These are phyloP conservation scores for Liparis tanakae DNA, from an alignment of 2,797 vertebrate species.

Conservation along the genomic window DNA sequence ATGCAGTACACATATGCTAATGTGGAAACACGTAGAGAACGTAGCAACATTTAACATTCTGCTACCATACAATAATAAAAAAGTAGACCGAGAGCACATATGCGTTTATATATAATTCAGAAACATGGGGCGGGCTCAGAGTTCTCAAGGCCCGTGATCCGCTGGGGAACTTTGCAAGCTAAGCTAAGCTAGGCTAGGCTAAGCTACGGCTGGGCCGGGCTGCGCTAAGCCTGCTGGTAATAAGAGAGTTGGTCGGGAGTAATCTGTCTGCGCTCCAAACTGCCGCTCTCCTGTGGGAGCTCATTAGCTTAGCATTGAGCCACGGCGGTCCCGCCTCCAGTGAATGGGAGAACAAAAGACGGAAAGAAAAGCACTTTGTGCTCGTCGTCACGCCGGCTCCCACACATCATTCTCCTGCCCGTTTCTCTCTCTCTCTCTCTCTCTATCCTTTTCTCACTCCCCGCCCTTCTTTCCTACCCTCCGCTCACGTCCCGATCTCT, in stretches of 20 bases:
- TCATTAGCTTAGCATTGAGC: constrained; percentile 76
- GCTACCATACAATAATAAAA: not conserved
- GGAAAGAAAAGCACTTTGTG: constrained; percentile 31
- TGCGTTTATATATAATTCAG: constrained; percentile 38
- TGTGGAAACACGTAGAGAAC: not conserved
- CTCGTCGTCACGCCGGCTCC: constrained; percentile 26
- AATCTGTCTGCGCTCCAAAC: constrained; percentile 63
- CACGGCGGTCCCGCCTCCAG: constrained; percentile 54
- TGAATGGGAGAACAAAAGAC: constrained; percentile 58
- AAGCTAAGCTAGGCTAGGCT: constrained; percentile 49
- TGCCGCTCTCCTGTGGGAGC: constrained; percentile 71
- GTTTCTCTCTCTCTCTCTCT: constrained; percentile 11
- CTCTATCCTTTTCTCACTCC: not conserved
- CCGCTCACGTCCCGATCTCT: not conserved
- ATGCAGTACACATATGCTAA: constrained; percentile 5
- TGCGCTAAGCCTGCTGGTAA: constrained; percentile 44
- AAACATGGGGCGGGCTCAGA: constrained; percentile 8
- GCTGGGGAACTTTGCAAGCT: constrained; percentile 45
- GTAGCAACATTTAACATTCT: constrained; percentile 26
- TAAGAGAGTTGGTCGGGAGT: constrained; percentile 54
- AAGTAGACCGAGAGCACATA: not conserved
- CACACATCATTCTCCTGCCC: constrained; percentile 23
- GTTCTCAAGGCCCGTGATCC: constrained; percentile 37
- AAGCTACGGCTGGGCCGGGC: constrained; percentile 44
- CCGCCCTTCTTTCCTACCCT: no score